Evolutionary conservation across 2,888 invertebrate species (phyloP), one percentile per base, ranked within the genome.

Genomic region (Cosmorhoe ocellata): DNA sequence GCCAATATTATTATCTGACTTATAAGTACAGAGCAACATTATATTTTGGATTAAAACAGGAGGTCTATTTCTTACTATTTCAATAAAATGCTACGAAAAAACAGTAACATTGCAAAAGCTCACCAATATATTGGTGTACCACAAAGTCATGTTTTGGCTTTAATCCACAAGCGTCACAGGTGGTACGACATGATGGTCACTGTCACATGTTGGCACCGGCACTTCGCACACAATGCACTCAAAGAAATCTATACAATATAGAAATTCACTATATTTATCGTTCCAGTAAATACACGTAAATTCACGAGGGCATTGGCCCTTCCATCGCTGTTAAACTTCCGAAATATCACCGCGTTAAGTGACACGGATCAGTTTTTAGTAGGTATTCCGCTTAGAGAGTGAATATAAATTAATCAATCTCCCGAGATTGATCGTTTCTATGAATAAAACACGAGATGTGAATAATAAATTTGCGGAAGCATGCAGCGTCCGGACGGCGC

Each of bases 111-210:
- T 39, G 52, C 43, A 39, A 65, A 71, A 66, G 74, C 88, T 90
- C 77, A 90, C 90, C 90, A 88, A 71, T 81, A 89, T 76, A 72
- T 90, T 84, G 61, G 88, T 88, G 78, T 90, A 90, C 90, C 90
- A 90, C 64, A 90, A 84, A 76, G 90, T 90, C 90, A 90, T 90
- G 72, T 74, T 64, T 89, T 89, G 90, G 89, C 89, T 58, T 70
- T 62, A 64, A 71, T 86, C 88, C 90, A 88, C 73, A 62, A 67
- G 72, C 83, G 84, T 87, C 87, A 87, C 69, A 71, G 70, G 71
- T 71, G 80, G 44, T 53, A 40, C 73, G 73, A 69, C 72, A 67
- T 71, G 77, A 67, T 79, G 84, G 77, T 79, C 84, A 84, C 84
- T 81, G 82, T 85, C 81, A 77, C 74, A 74, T 72, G 70, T 73